Evolutionary conservation across 2,888 invertebrate species (phyloP).

Genomic region (Gonocerus acuteangulatus): DNA sequence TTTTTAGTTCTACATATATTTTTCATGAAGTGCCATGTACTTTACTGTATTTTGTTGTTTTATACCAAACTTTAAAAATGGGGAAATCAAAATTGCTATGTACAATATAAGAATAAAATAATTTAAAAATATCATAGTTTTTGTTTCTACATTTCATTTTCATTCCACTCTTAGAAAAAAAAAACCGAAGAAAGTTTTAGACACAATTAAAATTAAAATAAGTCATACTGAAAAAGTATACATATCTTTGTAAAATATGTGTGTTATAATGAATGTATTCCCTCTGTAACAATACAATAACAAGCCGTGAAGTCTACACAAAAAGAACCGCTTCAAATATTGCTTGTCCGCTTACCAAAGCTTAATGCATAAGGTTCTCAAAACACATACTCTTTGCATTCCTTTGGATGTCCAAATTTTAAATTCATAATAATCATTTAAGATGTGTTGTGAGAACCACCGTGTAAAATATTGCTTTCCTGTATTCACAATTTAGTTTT

Average conservation of each 20-base stretch:
- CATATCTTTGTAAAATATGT: constrained; percentile 21
- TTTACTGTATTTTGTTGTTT: constrained; percentile 16
- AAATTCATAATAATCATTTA: not conserved
- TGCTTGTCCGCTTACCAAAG: constrained; percentile 36
- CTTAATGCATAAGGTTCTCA: constrained; percentile 31
- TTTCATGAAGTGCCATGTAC: constrained; percentile 8
- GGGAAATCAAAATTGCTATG: constrained; percentile 22
- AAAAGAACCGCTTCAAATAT: constrained; percentile 33
- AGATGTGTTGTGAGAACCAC: constrained; percentile 31
- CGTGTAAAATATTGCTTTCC: constrained; percentile 32
- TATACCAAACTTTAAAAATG: constrained; percentile 8
- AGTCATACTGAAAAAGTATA: not conserved
- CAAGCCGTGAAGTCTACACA: constrained; percentile 24
- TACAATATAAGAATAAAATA: constrained; percentile 21
- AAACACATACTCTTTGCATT: constrained; percentile 16
- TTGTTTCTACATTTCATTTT: constrained; percentile 1
- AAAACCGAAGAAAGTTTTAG: not conserved
- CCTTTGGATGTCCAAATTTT: not conserved
- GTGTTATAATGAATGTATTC: constrained; percentile 27
- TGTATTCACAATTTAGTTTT: constrained; percentile 17
- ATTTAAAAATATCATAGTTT: constrained; percentile 12
- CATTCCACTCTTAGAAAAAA: not conserved
- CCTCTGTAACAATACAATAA: constrained; percentile 22
- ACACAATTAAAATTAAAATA: not conserved
- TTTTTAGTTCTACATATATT: constrained; percentile 27